These are phyloP conservation scores for Chiloscyllium punctatum DNA, from an alignment of 2,797 vertebrate species.

Conservation along the genomic window DNA sequence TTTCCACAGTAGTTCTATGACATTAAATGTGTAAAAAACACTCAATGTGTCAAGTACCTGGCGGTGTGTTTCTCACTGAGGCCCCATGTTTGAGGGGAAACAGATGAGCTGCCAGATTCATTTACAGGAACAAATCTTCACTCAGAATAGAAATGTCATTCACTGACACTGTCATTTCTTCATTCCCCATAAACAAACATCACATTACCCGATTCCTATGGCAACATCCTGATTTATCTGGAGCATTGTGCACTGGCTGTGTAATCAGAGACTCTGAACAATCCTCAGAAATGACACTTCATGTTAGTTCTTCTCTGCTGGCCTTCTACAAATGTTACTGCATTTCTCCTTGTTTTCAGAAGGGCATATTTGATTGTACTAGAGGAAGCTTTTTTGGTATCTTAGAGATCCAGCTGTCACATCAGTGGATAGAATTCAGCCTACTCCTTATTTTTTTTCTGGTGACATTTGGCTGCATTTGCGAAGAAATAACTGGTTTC, in stretches of 20 bases:
- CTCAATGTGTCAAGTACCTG: slow-evolving; percentile 18
- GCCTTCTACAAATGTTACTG: slow-evolving; percentile 42
- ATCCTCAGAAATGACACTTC: slow-evolving; percentile 49
- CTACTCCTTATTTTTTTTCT: not conserved
- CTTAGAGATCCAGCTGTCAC: slow-evolving; percentile 32
- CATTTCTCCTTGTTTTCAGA: slow-evolving; percentile 29
- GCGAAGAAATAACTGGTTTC: slow-evolving; percentile 30
- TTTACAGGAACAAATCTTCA: slow-evolving; percentile 51
- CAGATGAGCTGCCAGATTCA: slow-evolving; percentile 47
- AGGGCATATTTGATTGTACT: slow-evolving; percentile 35
- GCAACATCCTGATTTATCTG: slow-evolving; percentile 51
- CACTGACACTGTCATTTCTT: slow-evolving; percentile 52
- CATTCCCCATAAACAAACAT: slow-evolving; percentile 58
- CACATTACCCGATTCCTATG: slow-evolving; percentile 57
- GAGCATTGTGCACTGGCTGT: slow-evolving; percentile 47
- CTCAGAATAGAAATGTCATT: slow-evolving; percentile 52
- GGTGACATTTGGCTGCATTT: slow-evolving; percentile 23
- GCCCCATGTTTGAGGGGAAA: slow-evolving; percentile 20
- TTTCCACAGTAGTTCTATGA: not conserved
- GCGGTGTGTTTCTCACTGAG: not conserved
- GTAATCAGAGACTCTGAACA: slow-evolving; percentile 47
- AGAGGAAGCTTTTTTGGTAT: slow-evolving; percentile 30
- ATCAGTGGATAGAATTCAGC: slow-evolving; percentile 29
- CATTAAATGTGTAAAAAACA: not conserved
- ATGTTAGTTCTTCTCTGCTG: slow-evolving; percentile 42